Conservation (phyloP, 2,113 vertebrate species). For the Spilogale gracilis region DNA sequence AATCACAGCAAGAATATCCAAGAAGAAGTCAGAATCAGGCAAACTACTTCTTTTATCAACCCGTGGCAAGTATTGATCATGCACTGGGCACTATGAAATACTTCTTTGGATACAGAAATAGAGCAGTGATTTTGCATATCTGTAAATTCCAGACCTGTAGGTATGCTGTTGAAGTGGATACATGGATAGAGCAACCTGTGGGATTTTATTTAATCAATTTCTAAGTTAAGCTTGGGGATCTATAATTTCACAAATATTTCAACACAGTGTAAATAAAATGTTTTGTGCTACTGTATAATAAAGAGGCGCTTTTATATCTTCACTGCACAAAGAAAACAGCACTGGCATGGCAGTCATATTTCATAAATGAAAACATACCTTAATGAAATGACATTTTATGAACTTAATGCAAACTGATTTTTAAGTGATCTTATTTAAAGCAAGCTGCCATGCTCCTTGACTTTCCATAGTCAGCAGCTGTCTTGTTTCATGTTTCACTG, state of each 20-base stretch:
- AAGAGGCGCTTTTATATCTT: background rate
- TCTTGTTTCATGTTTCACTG: background rate
- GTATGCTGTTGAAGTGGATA: background rate
- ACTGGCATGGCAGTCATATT: background rate
- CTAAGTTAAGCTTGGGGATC: background rate
- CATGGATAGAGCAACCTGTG: background rate
- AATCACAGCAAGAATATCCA: background rate
- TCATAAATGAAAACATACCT: conserved; percentile 20
- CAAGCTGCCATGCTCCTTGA: background rate
- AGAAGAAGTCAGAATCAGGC: background rate
- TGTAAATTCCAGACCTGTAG: background rate
- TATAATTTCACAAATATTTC: conserved; percentile 19
- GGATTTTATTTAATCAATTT: background rate
- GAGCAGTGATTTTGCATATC: background rate
- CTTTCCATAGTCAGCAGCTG: background rate
- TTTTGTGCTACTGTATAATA: background rate
- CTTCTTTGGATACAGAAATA: background rate
- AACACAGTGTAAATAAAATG: conserved; percentile 7
- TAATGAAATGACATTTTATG: conserved; percentile 57
- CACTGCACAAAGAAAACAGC: background rate
- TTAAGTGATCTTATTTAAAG: conserved; percentile 47
- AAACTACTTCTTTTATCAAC: background rate
- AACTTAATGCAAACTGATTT: conserved; percentile 41
- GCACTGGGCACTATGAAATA: background rate
- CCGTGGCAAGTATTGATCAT: background rate